Percentiles rank a stretch among this genome's conserved stretches.
Evolutionary conservation across 2,888 invertebrate genomes (phyloP).

Genomic region (Papilio protenor): DNA sequence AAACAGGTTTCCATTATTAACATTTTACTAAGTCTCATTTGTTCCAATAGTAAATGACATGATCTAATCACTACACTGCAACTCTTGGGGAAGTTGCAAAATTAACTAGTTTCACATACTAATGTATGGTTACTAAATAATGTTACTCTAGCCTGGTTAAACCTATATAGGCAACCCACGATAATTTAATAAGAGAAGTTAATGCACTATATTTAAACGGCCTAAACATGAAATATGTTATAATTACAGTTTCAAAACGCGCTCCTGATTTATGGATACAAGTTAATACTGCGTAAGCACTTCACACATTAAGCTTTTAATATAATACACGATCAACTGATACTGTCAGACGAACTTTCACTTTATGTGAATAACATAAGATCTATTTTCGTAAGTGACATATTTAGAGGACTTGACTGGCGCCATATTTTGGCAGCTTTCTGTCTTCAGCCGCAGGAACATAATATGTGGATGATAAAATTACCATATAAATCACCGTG

Average conservation of each 20-base stretch:
- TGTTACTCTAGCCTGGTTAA: background rate
- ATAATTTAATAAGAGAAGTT: constrained; percentile 10
- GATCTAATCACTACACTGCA: background rate
- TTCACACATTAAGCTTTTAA: constrained; percentile 50
- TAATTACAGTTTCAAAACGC: constrained; percentile 29
- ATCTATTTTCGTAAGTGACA: background rate
- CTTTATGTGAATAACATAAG: constrained; percentile 8
- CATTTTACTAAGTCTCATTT: too few species aligned
- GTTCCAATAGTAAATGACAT: too few species aligned
- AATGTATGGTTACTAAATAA: background rate
- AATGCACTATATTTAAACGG: constrained; percentile 15
- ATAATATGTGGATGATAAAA: constrained; percentile 83
- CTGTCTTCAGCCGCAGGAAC: constrained; percentile 72
- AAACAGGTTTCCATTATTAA: background rate
- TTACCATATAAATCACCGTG: constrained; percentile 82
- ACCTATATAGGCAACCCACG: background rate
- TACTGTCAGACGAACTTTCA: background rate
- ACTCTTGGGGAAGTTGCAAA: background rate
- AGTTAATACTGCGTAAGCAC: constrained; percentile 34
- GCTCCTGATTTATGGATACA: constrained; percentile 22
- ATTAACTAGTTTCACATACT: background rate
- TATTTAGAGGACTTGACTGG: constrained; percentile 8
- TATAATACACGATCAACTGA: constrained; percentile 16
- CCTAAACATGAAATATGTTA: constrained; percentile 5
- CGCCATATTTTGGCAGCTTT: constrained; percentile 69